These are phyloP conservation scores for Megaceryle torquata DNA, from an alignment of 2,113 vertebrate genomes.

Conservation along the genomic window DNA sequence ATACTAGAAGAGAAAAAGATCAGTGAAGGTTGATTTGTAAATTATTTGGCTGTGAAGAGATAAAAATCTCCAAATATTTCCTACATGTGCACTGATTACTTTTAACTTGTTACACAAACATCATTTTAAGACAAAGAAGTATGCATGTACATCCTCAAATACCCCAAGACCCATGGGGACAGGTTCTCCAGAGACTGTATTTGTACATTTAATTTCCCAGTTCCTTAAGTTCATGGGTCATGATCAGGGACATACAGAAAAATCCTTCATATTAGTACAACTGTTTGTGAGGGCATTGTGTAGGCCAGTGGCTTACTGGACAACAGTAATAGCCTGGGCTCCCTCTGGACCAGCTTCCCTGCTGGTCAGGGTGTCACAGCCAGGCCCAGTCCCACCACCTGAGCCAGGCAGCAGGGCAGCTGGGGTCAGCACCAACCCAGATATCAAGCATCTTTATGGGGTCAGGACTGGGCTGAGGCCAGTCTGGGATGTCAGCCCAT, in stretches of 20 bases:
- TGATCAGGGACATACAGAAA: not conserved
- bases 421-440: not conserved
- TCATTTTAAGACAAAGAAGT: not conserved
- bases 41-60: not conserved
- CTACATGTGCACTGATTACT: not conserved
- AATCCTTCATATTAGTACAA: not conserved
- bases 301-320: rapidly evolving
- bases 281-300: not conserved
- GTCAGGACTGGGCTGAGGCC: rapidly evolving
- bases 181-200: not conserved
- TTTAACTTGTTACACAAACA: not conserved
- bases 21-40: not conserved
- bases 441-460: not conserved
- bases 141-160: rapidly evolving
- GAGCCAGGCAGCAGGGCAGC: not conserved
- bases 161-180: not conserved
- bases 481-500: not conserved
- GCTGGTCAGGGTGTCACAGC: rapidly evolving
- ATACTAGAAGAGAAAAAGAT: not conserved
- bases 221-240: not conserved
- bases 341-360: not conserved
- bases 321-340: not conserved
- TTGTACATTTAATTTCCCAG: not conserved
- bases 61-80: not conserved
- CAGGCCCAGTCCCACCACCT: too few species aligned